Percentiles rank a stretch among this genome's conserved stretches.
Evolutionary conservation across 2,113 vertebrate species (phyloP).

Genomic region (Pao palembangensis): DNA sequence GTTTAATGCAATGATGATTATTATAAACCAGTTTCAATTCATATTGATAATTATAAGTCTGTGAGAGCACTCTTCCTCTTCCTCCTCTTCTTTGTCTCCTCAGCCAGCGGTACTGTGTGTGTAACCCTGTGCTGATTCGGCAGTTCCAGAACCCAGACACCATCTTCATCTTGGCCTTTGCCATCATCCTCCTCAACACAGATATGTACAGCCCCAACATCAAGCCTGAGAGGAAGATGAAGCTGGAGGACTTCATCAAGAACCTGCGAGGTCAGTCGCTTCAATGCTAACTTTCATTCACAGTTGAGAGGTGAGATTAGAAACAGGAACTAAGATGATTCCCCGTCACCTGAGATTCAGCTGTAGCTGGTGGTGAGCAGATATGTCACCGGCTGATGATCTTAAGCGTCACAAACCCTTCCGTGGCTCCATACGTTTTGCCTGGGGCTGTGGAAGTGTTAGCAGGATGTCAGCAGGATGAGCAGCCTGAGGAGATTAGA

Average conservation of each 20-base stretch:
- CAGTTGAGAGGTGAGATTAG: not conserved
- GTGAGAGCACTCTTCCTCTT: not conserved
- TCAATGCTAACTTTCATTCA: too few species aligned
- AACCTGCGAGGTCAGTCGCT: slow-evolving; percentile 83
- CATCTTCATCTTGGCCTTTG: slow-evolving; percentile 97
- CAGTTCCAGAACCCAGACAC: slow-evolving; percentile 98
- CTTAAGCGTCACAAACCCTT: too few species aligned
- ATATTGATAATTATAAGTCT: too few species aligned
- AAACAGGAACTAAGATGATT: not conserved
- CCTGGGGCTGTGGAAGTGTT: too few species aligned
- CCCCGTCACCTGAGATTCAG: too few species aligned
- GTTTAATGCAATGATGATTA: not conserved
- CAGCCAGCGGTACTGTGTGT: slow-evolving; percentile 94
- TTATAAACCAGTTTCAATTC: too few species aligned
- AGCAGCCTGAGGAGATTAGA: too few species aligned
- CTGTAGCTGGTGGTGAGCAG: too few species aligned
- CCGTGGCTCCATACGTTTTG: too few species aligned
- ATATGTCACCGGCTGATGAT: too few species aligned
- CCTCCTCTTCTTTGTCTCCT: not conserved
- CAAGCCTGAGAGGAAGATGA: slow-evolving; percentile 96
- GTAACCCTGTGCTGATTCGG: slow-evolving; percentile 89
- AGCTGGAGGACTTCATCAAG: slow-evolving; percentile 96
- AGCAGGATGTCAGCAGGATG: too few species aligned
- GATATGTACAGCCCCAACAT: slow-evolving; percentile 98
- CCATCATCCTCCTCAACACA: slow-evolving; percentile 96